phyloP scores from a whole-genome alignment of 2,797 vertebrate species.

The Furcifer pardalis region DNA sequence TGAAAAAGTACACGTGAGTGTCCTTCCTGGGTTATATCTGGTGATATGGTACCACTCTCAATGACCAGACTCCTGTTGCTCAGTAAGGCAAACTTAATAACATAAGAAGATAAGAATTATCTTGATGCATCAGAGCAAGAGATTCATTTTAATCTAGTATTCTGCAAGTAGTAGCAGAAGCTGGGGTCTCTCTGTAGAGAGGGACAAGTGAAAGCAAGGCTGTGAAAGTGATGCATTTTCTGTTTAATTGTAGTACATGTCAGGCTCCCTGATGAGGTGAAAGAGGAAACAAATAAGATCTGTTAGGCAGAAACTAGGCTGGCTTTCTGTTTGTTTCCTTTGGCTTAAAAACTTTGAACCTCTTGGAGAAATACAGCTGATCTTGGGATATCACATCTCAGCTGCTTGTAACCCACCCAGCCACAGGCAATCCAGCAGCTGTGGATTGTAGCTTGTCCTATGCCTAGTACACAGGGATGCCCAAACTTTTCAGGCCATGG shows the following conservation, averaged over 20 bases:
- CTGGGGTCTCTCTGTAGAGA: background rate
- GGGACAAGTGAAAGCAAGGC: background rate
- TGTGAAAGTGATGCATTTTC: background rate
- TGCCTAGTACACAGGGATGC: too few relatives aligned
- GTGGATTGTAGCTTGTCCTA: too few relatives aligned
- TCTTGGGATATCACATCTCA: background rate
- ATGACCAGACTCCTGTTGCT: too few relatives aligned
- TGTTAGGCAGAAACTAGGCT: background rate
- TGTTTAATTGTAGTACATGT: background rate
- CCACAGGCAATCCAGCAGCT: too few relatives aligned
- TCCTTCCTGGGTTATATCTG: background rate
- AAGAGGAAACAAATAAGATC: too few relatives aligned
- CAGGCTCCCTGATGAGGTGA: too few relatives aligned
- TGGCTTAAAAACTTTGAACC: background rate
- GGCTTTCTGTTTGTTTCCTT: background rate
- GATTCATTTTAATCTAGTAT: background rate
- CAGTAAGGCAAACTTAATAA: slow-evolving; percentile 11
- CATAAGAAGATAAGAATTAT: slow-evolving; percentile 9
- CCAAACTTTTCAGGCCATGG: too few relatives aligned
- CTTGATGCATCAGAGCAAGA: background rate
- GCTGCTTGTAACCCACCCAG: background rate
- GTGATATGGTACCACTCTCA: background rate
- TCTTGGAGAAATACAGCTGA: background rate
- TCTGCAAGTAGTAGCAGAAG: background rate
- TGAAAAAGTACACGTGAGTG: background rate